Evolutionary conservation across 1,140 invertebrate species (phyloP).

Genomic region (Zaprionus inermis): DNA sequence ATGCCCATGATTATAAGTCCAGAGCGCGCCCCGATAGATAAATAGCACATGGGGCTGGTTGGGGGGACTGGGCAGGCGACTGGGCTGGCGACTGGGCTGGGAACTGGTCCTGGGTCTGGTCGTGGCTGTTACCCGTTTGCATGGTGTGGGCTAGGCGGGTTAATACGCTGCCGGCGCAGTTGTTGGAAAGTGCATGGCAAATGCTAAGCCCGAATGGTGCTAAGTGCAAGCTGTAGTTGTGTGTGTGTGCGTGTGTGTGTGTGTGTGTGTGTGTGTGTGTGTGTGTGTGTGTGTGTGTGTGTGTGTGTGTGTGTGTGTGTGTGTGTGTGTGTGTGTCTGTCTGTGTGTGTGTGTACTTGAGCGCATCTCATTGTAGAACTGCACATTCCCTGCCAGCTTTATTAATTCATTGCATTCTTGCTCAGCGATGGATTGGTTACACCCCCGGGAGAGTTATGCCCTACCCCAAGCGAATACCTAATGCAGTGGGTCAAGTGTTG

Average conservation of each 20-base stretch:
- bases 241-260: neutral
- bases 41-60: conserved; percentile 40
- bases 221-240: conserved; percentile 32
- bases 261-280: conserved; percentile 4
- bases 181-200: conserved; percentile 45
- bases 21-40: conserved; percentile 41
- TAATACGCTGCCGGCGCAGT: conserved; percentile 20
- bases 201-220: conserved; percentile 38
- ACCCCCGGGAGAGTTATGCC: neutral
- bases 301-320: neutral
- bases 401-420: neutral
- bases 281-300: conserved; percentile 11
- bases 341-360: too few species aligned
- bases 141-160: neutral
- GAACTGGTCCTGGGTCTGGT: neutral
- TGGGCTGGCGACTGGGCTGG: conserved; percentile 1
- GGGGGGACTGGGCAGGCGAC: neutral
- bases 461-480: neutral
- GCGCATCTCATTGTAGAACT: conserved; percentile 7
- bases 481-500: neutral
- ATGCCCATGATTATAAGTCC: conserved; percentile 47
- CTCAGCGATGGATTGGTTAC: neutral
- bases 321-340: neutral
- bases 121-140: neutral
- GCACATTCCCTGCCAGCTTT: conserved; percentile 21